Evolutionary conservation across 2,888 invertebrate species (phyloP).

Genomic region (Athalia rosae): DNA sequence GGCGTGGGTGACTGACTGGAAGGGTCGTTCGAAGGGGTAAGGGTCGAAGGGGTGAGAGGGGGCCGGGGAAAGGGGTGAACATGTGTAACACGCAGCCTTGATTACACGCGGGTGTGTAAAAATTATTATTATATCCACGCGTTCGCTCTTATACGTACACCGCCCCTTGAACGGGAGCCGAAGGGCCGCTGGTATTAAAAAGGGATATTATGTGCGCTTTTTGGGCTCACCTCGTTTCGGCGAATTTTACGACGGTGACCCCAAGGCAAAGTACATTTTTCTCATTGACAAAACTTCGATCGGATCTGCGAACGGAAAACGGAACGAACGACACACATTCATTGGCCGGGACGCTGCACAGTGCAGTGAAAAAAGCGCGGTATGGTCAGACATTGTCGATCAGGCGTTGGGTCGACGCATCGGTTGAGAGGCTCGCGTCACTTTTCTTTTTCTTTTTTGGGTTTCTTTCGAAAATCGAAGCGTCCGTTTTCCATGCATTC

Average conservation of each 20-base stretch:
- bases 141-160: neutral
- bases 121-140: slow-evolving; percentile 67
- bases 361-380: slow-evolving; percentile 17
- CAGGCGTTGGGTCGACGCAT: neutral
- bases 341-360: neutral
- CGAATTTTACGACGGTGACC: too few relatives aligned
- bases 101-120: slow-evolving; percentile 71
- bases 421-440: too few relatives aligned
- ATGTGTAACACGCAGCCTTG: slow-evolving; percentile 70
- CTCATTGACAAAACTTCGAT: too few relatives aligned
- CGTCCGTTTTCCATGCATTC: too few relatives aligned
- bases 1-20: slow-evolving; percentile 47
- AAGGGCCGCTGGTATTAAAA: too few relatives aligned
- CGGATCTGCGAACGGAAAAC: too few relatives aligned
- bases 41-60: slow-evolving; percentile 54
- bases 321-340: too few relatives aligned
- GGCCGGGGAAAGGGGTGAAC: slow-evolving; percentile 59
- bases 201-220: neutral
- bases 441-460: too few relatives aligned
- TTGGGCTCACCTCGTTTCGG: too few relatives aligned
- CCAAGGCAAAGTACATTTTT: too few relatives aligned
- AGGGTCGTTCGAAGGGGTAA: slow-evolving; percentile 56
- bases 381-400: neutral
- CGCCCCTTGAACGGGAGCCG: neutral
- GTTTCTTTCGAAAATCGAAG: too few relatives aligned